A percentile compares a stretch with the other conserved stretches of the same genome.
Conservation (phyloP, 1,140 invertebrate genomes). For the Coenobita brevimanus region DNA sequence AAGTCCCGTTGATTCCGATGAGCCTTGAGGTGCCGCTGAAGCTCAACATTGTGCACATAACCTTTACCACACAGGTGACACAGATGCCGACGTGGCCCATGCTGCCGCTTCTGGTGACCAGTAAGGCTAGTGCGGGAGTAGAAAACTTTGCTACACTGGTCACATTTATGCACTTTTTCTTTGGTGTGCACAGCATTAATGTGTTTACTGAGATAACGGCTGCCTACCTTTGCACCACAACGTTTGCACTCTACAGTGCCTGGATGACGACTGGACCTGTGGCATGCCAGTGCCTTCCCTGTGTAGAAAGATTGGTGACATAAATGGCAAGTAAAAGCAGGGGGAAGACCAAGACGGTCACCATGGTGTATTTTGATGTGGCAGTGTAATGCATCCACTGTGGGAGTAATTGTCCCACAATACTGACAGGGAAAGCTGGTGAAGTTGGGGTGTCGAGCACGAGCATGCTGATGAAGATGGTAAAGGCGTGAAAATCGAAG, state of each 20-base stretch:
- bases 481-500: slow-evolving; percentile 50
- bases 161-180: slow-evolving; percentile 55
- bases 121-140: slow-evolving; percentile 55
- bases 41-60: slow-evolving; percentile 59
- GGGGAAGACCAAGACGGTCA: slow-evolving; percentile 43
- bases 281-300: slow-evolving; percentile 48
- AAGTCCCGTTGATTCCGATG: slow-evolving; percentile 62
- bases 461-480: slow-evolving; percentile 47
- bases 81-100: slow-evolving; percentile 47
- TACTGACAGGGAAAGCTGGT: slow-evolving; percentile 53
- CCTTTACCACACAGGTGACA: slow-evolving; percentile 56
- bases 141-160: slow-evolving; percentile 38
- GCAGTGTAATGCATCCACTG: slow-evolving; percentile 53
- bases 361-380: slow-evolving; percentile 61
- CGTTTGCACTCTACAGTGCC: slow-evolving; percentile 38
- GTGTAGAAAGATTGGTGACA: slow-evolving; percentile 58
- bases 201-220: slow-evolving; percentile 58
- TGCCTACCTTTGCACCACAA: slow-evolving; percentile 46
- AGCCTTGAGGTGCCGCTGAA: slow-evolving; percentile 58
- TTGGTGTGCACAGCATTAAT: slow-evolving; percentile 65
- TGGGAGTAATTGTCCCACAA: slow-evolving; percentile 44
- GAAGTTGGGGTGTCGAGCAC: slow-evolving; percentile 39
- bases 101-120: slow-evolving; percentile 51
- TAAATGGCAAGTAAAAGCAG: slow-evolving; percentile 34
- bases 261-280: slow-evolving; percentile 43